phyloP scores from a whole-genome alignment of 2,113 vertebrate species.

The Lynx canadensis region DNA sequence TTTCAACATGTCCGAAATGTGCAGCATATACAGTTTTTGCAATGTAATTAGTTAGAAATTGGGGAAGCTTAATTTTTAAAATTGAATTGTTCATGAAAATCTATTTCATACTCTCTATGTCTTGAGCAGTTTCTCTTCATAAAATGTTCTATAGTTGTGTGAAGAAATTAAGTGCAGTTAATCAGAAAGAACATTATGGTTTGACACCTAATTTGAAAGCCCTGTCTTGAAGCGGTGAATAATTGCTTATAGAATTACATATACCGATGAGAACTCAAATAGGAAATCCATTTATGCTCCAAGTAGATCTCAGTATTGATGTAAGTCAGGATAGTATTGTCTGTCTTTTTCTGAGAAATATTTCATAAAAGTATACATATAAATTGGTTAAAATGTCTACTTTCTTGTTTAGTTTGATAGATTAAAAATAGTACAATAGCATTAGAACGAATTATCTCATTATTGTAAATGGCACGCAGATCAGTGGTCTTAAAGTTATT shows the following conservation, averaged over 20 bases:
- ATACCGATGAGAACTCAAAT: constrained; percentile 19
- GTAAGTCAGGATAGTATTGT: not conserved
- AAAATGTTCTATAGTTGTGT: constrained; percentile 64
- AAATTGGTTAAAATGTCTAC: not conserved
- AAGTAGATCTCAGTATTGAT: constrained; percentile 39
- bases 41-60: constrained; percentile 72
- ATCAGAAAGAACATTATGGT: constrained; percentile 55
- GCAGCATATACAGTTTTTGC: not conserved
- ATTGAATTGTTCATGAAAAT: constrained; percentile 71
- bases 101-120: constrained; percentile 62
- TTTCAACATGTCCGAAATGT: constrained; percentile 37
- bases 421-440: not conserved
- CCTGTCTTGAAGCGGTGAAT: constrained; percentile 38
- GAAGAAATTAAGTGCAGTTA: constrained; percentile 68
- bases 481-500: not conserved
- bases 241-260: constrained; percentile 53
- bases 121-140: constrained; percentile 59
- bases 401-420: not conserved
- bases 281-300: constrained; percentile 59
- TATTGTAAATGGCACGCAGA: not conserved
- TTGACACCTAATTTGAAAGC: constrained; percentile 74
- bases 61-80: constrained; percentile 62
- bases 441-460: not conserved
- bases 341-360: not conserved
- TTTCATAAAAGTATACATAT: constrained; percentile 1